phyloP scores from a whole-genome alignment of 2,113 vertebrate species.

The Regulus satrapa region DNA sequence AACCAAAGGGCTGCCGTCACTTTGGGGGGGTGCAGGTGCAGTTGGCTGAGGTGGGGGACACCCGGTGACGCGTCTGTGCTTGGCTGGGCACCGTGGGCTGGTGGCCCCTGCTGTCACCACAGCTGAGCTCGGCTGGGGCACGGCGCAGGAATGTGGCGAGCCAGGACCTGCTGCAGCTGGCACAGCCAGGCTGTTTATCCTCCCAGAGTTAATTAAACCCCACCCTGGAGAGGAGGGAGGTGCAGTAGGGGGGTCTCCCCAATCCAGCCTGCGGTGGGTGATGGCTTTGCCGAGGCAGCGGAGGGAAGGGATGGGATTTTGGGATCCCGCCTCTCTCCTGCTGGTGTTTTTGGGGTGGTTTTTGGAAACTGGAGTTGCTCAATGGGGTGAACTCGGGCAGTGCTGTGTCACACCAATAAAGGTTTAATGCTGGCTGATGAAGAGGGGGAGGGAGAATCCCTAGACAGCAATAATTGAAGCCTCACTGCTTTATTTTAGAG shows the following conservation, averaged over 20 bases:
- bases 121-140: neutral
- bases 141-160: neutral
- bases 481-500: neutral
- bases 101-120: neutral
- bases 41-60: neutral
- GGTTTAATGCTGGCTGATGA: neutral
- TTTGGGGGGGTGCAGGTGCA: rapidly evolving
- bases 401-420: neutral
- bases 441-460: neutral
- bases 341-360: neutral
- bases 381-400: rapidly evolving
- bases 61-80: rapidly evolving
- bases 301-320: neutral
- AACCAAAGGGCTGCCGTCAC: rapidly evolving
- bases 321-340: neutral
- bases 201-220: neutral
- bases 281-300: rapidly evolving
- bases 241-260: neutral
- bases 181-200: neutral
- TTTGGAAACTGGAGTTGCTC: neutral
- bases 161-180: neutral
- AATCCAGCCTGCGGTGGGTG: rapidly evolving
- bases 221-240: neutral
- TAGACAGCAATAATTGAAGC: neutral
- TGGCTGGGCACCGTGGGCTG: rapidly evolving